Base-by-base conservation (phyloP, 2,888 invertebrate genomes). In the Tanypteryx hageni region DNA sequence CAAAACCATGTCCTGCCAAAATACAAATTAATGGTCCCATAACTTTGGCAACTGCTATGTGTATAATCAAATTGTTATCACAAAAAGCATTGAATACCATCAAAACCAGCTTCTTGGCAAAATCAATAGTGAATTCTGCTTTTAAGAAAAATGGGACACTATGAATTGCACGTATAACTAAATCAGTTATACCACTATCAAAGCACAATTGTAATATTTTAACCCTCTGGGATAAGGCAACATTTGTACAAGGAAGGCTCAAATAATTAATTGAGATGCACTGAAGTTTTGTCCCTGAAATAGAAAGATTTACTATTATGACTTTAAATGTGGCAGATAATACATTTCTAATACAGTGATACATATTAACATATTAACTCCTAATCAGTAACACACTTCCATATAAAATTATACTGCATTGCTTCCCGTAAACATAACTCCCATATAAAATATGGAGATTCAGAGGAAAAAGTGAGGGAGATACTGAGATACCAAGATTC, bases 261-360 rank as follows among this genome's bases (percentile, higher is more conserved):
- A 89, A 22, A 44, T 68, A 89, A 44, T 13, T 44, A 27, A 89
- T 9, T 16, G 89, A 89, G 64, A 89, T 44, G n/a, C 89, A 64
- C 56, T 89, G 89, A 18, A 89, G 56, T 11, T n/a, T 89, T 18
- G 18, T 27, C 44, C 64, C 89, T 89, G 64, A 56, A 68, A 89
- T 44, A 68, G 44, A n/a, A 83, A 83, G 14, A 57, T 64, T 5
- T 11, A 64, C 7, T 64, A 18, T 44, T 44, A 44, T 44, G 44
- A 44, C 44, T 44, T 44, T 44, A 44, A 44, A 44, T 44, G 5
- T 44, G 44, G 44, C 5, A 5, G 44, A 44, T 44, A 44, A 44
- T 44, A 44, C 44, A 44, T 44, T 44, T 5, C 44, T 44, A 44
- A 44, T 44, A 44, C n/a, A 44, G 1, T 5, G 5, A 44, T 44